Evolutionary conservation across 1,140 invertebrate genomes (phyloP).

Genomic region (Elysia chlorotica): DNA sequence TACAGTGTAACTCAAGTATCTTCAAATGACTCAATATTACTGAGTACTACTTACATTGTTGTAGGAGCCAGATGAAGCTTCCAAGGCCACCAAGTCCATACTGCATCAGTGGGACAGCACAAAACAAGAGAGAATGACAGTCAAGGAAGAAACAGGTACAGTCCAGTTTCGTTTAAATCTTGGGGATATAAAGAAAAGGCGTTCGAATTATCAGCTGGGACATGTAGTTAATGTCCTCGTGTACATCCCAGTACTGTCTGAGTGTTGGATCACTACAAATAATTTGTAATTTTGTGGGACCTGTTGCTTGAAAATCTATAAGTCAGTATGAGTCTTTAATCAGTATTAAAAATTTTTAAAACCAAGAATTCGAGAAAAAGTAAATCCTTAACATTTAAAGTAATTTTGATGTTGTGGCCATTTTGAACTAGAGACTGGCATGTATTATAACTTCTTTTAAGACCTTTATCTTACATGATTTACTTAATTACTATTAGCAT

Average conservation of each 20-base stretch:
- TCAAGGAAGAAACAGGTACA: background rate
- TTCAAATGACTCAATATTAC: background rate
- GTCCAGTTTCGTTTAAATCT: background rate
- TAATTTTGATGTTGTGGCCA: no score
- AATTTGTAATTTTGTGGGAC: background rate
- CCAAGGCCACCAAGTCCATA: background rate
- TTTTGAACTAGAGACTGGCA: no score
- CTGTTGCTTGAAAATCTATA: no score
- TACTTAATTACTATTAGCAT: no score
- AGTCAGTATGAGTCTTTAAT: no score
- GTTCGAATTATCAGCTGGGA: background rate
- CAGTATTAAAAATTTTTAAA: no score
- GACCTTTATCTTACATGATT: no score
- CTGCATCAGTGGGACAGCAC: background rate
- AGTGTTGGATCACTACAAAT: background rate
- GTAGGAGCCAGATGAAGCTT: slow-evolving; percentile 3
- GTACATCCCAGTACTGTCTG: background rate
- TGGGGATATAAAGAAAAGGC: background rate
- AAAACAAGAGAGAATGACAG: background rate
- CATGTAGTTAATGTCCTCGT: background rate
- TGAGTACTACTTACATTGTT: background rate
- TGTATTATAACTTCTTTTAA: no score
- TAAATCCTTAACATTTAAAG: no score
- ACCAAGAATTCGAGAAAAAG: no score
- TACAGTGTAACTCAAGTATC: background rate